Percentiles rank a stretch among this genome's conserved stretches.
Evolutionary conservation across 2,113 vertebrate genomes (phyloP).

Genomic region (Paramisgurnus dabryanus): DNA sequence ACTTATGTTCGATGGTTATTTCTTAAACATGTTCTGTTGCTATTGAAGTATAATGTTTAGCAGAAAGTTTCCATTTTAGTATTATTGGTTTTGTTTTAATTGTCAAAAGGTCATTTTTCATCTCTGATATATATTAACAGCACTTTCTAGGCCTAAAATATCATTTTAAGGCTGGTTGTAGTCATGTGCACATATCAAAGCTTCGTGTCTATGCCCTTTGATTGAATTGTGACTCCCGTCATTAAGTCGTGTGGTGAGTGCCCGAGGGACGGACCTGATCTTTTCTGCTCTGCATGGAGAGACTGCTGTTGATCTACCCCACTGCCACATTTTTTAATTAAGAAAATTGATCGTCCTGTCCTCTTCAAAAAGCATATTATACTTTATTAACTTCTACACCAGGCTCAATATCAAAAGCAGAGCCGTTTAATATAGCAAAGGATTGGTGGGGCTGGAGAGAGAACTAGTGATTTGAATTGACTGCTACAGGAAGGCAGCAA

Average conservation of each 20-base stretch:
- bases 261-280: conserved; percentile 24
- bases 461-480: conserved; percentile 51
- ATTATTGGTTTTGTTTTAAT: conserved; percentile 20
- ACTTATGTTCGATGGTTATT: neutral
- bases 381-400: conserved; percentile 54
- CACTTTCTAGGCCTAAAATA: no score
- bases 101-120: conserved; percentile 26
- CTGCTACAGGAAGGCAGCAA: conserved; percentile 39
- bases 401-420: conserved; percentile 40
- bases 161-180: neutral
- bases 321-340: conserved; percentile 47
- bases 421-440: conserved; percentile 37
- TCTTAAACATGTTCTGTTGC: conserved; percentile 23
- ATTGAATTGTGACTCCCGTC: conserved; percentile 29
- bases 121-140: neutral
- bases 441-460: neutral
- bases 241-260: neutral
- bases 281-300: conserved; percentile 31
- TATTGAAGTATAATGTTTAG: conserved; percentile 53
- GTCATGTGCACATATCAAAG: neutral
- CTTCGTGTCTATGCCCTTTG: neutral
- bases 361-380: conserved; percentile 52
- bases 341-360: conserved; percentile 52
- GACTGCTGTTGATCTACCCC: conserved; percentile 23
- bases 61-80: conserved; percentile 6